These are phyloP conservation scores for Cathartes aura DNA, from an alignment of 2,113 vertebrate species.

Conservation along the genomic window DNA sequence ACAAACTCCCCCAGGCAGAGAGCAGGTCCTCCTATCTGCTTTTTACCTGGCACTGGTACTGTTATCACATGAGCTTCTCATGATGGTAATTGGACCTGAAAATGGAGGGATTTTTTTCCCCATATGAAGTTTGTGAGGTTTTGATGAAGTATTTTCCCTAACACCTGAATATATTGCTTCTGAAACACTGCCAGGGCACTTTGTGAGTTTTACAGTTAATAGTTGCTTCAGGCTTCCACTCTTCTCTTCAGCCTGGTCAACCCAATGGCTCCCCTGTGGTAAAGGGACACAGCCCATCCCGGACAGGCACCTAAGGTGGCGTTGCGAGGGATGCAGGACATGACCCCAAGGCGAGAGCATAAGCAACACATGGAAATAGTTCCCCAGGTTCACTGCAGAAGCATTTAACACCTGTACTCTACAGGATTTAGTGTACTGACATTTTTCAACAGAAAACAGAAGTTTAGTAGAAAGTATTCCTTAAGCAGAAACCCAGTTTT, in stretches of 20 bases:
- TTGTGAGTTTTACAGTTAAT: background rate
- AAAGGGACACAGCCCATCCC: background rate
- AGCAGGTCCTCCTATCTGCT: background rate
- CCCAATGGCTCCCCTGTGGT: background rate
- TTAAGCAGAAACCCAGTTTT: background rate
- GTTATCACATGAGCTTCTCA: conserved; percentile 11
- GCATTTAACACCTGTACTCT: background rate
- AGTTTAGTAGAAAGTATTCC: background rate
- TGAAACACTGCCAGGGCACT: background rate
- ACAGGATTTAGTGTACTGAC: background rate
- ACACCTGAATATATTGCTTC: background rate
- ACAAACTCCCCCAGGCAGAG: conserved; percentile 5
- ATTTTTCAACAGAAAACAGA: background rate
- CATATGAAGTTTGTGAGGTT: background rate
- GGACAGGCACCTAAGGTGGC: background rate
- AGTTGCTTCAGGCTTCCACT: background rate
- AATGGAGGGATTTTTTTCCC: background rate
- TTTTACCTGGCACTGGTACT: background rate
- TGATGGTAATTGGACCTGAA: background rate
- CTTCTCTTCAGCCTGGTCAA: background rate
- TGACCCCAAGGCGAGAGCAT: background rate
- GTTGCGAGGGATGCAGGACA: background rate
- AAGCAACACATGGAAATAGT: background rate
- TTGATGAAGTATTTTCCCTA: background rate
- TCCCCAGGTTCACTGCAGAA: background rate